phyloP scores from a whole-genome alignment of 2,888 invertebrate genomes.

The Auanema sp. region DNA sequence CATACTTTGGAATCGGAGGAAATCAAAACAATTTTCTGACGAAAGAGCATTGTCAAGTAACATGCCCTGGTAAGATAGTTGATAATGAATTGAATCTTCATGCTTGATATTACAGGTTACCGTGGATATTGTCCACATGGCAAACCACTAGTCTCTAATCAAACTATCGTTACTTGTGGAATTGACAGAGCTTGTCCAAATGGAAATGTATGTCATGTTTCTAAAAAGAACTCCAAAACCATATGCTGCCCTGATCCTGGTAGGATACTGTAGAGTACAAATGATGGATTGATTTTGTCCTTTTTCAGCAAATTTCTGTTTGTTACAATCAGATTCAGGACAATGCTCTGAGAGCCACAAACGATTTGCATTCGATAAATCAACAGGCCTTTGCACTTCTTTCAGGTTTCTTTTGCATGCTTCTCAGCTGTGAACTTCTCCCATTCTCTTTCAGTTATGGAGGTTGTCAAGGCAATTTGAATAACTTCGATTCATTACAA shows the following conservation, averaged over 20 bases:
- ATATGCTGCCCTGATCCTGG: constrained; percentile 59
- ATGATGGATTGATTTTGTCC: not conserved
- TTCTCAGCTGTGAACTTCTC: not conserved
- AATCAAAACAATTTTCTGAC: constrained; percentile 60
- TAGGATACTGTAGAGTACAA: not conserved
- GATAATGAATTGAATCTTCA: not conserved
- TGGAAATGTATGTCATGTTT: constrained; percentile 57
- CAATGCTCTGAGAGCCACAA: constrained; percentile 41
- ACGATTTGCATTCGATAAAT: constrained; percentile 51
- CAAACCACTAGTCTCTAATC: constrained; percentile 37
- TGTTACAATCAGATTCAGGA: constrained; percentile 51
- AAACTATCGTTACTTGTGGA: constrained; percentile 45
- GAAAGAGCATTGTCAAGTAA: constrained; percentile 46
- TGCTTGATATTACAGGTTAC: constrained; percentile 23
- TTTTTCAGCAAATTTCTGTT: constrained; percentile 50
- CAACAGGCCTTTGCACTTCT: constrained; percentile 35
- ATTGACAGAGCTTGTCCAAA: constrained; percentile 47
- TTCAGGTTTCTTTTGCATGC: not conserved
- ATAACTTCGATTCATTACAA: constrained; percentile 53
- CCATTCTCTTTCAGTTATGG: constrained; percentile 43
- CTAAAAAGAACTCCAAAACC: constrained; percentile 44
- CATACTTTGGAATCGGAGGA: constrained; percentile 53
- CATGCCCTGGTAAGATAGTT: constrained; percentile 36
- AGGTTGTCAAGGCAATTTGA: constrained; percentile 60
- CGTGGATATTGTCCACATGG: constrained; percentile 57